A percentile compares a stretch with the other conserved stretches of the same genome.
Conservation (phyloP, 2,888 invertebrate species). For the Buathra laborator region DNA sequence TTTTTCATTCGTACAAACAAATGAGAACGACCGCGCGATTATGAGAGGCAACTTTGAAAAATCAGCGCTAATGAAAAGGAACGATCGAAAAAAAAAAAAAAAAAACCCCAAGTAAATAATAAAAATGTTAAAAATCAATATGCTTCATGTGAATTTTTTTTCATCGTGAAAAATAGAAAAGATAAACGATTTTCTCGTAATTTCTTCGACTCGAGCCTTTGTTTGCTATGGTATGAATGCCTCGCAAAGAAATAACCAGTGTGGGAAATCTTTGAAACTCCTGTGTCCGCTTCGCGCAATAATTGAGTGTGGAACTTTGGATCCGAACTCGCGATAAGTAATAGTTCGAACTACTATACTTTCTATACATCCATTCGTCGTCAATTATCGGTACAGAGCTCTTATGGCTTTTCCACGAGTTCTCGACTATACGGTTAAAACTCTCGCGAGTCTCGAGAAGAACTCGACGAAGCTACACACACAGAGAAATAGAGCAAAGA, state of each 20-base stretch:
- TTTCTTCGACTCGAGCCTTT: neutral
- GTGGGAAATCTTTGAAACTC: constrained; percentile 31
- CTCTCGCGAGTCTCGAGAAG: constrained; percentile 14
- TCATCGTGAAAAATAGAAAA: neutral
- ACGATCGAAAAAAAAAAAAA: neutral
- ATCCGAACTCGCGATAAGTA: constrained; percentile 42
- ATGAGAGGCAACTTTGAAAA: constrained; percentile 15
- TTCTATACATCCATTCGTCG: constrained; percentile 31
- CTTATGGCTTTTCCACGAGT: constrained; percentile 17
- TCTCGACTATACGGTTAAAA: constrained; percentile 27
- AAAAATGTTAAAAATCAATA: neutral
- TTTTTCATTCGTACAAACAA: constrained; percentile 40
- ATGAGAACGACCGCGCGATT: neutral
- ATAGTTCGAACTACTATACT: constrained; percentile 18
- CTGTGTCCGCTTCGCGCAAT: constrained; percentile 6
- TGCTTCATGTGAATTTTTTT: constrained; percentile 30
- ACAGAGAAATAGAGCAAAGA: neutral
- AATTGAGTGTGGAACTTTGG: constrained; percentile 23
- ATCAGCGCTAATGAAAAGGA: constrained; percentile 52
- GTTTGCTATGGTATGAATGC: neutral
- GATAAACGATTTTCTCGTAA: neutral
- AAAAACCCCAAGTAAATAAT: neutral
- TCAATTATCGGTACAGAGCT: constrained; percentile 55
- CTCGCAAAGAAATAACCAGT: constrained; percentile 29
- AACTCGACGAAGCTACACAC: neutral